A percentile compares a stretch with the other conserved stretches of the same genome.
Conservation (phyloP, 2,113 vertebrate genomes). For the Prolemur simus region DNA sequence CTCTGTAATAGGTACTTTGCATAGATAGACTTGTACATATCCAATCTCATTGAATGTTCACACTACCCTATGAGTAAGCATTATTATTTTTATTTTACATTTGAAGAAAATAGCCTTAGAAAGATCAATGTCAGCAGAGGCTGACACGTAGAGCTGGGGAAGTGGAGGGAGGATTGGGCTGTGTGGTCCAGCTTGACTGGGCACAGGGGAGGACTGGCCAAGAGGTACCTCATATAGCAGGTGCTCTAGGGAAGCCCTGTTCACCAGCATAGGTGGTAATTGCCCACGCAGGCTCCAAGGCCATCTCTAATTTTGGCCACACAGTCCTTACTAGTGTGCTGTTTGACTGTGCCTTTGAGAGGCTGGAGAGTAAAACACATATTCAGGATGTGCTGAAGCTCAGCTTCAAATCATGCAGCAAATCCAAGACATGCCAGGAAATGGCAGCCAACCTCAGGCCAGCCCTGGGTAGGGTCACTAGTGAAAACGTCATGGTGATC, state of each 20-base stretch:
- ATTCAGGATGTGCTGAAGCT: neutral
- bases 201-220: neutral
- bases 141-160: neutral
- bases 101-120: conserved; percentile 9
- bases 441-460: neutral
- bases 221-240: neutral
- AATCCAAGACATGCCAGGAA: neutral
- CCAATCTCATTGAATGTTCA: neutral
- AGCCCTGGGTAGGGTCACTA: fast-evolving
- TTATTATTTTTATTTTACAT: neutral
- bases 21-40: neutral
- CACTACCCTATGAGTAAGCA: no score
- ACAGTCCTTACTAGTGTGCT: neutral
- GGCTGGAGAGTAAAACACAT: neutral
- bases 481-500: neutral
- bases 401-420: neutral
- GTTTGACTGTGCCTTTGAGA: neutral
- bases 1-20: neutral
- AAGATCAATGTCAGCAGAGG: neutral
- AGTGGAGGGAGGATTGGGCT: neutral
- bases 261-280: neutral
- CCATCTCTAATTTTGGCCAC: neutral
- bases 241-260: neutral
- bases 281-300: neutral
- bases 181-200: neutral